A percentile compares a stretch with the other conserved stretches of the same genome.
These are phyloP conservation scores for Tanaodytes sp. DNA, from an alignment of 2,888 invertebrate genomes.

Conservation along the genomic window DNA sequence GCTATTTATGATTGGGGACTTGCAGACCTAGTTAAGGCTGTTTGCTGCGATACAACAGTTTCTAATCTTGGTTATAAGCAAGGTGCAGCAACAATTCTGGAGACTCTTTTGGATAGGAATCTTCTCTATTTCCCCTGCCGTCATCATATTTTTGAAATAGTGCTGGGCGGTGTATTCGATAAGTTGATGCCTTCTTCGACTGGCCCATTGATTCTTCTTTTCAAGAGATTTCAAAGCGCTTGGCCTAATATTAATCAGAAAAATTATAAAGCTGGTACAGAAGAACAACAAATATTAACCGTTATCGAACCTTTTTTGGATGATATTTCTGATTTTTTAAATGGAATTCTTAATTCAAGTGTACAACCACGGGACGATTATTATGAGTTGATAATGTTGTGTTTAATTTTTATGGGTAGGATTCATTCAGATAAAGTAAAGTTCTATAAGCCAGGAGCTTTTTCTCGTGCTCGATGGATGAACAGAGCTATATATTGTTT, in stretches of 20 bases:
- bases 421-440: conserved; percentile 43
- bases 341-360: conserved; percentile 18
- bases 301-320: conserved; percentile 3
- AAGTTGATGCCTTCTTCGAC: conserved; percentile 6
- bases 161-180: conserved; percentile 9
- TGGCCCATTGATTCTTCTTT: conserved; percentile 7
- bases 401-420: conserved; percentile 56
- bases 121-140: conserved; percentile 7
- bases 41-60: conserved; percentile 20
- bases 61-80: conserved; percentile 15
- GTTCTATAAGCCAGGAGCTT: conserved; percentile 54
- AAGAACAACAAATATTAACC: background rate
- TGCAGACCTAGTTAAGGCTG: conserved; percentile 12
- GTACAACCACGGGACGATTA: conserved; percentile 56
- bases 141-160: conserved; percentile 13
- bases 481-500: conserved; percentile 50
- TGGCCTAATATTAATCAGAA: conserved; percentile 3
- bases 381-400: conserved; percentile 53
- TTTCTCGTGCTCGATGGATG: conserved; percentile 61
- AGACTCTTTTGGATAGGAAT: background rate
- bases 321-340: conserved; percentile 15
- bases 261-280: background rate
- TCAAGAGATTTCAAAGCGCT: conserved; percentile 1
- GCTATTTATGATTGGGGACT: conserved; percentile 11
- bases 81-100: conserved; percentile 14